Conservation (phyloP, 2,113 vertebrate genomes). For the Sinosuthora webbiana region DNA sequence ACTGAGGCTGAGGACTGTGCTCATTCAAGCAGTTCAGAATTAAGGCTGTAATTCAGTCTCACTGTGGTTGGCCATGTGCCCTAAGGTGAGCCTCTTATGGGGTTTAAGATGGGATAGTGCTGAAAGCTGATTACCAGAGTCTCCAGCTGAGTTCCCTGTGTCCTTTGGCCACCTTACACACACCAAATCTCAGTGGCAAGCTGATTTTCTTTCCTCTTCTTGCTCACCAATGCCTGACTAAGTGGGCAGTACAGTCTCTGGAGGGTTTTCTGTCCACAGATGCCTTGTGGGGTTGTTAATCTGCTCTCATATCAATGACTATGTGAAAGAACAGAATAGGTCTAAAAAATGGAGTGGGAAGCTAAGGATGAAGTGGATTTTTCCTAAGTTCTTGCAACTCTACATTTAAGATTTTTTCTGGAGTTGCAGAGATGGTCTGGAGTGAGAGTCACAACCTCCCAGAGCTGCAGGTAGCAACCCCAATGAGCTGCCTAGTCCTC, state of each 20-base stretch:
- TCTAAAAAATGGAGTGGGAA: neutral
- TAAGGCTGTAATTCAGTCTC: neutral
- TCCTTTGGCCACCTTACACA: neutral
- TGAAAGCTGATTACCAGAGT: neutral
- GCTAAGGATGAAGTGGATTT: neutral
- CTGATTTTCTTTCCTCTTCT: neutral
- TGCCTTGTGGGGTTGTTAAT: neutral
- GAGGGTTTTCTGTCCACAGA: neutral
- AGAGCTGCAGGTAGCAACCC: neutral
- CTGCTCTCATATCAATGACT: neutral
- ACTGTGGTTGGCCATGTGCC: neutral
- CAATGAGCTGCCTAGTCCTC: neutral
- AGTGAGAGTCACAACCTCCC: neutral
- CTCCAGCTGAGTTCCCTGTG: neutral
- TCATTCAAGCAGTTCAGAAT: neutral
- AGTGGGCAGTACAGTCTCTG: neutral
- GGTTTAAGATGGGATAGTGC: neutral
- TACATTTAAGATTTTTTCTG: neutral
- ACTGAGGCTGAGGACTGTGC: neutral
- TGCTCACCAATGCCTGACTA: neutral
- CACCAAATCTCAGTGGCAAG: neutral
- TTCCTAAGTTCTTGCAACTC: neutral
- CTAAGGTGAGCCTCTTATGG: neutral
- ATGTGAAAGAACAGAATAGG: neutral
- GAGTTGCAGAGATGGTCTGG: neutral